These are phyloP conservation scores for Lasiommata megera DNA, from an alignment of 2,888 invertebrate species.

Conservation along the genomic window DNA sequence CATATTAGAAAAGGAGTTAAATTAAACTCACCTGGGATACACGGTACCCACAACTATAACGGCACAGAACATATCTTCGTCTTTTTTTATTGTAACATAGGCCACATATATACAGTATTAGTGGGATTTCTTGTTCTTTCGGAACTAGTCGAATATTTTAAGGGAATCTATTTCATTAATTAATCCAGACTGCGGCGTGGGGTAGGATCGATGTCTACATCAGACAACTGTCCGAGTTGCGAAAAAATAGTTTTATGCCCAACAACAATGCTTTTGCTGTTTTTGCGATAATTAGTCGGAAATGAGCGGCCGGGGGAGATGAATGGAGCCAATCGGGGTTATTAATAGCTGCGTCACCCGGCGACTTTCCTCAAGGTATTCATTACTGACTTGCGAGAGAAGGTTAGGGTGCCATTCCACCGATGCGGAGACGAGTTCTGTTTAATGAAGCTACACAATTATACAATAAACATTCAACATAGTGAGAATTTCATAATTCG, in stretches of 20 bases:
- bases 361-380: conserved; percentile 11
- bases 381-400: conserved; percentile 20
- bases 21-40: too few relatives aligned
- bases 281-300: conserved; percentile 5
- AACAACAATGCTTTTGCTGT: neutral
- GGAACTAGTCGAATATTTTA: neutral
- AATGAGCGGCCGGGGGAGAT: neutral
- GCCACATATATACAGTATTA: too few relatives aligned
- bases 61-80: too few relatives aligned
- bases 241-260: neutral
- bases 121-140: too few relatives aligned
- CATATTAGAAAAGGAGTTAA: too few relatives aligned
- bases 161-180: neutral
- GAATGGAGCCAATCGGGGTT: conserved; percentile 3
- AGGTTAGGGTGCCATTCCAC: neutral
- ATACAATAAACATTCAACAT: too few relatives aligned
- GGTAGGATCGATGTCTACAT: too few relatives aligned
- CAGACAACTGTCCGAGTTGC: neutral
- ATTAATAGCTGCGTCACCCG: conserved; percentile 2
- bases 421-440: neutral
- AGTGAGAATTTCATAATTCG: too few relatives aligned
- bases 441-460: neutral
- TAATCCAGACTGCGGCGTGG: too few relatives aligned
- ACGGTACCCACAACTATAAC: too few relatives aligned
- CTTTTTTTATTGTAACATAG: too few relatives aligned